Conservation (phyloP, 2,888 invertebrate species). For the Callimorpha dominula region DNA sequence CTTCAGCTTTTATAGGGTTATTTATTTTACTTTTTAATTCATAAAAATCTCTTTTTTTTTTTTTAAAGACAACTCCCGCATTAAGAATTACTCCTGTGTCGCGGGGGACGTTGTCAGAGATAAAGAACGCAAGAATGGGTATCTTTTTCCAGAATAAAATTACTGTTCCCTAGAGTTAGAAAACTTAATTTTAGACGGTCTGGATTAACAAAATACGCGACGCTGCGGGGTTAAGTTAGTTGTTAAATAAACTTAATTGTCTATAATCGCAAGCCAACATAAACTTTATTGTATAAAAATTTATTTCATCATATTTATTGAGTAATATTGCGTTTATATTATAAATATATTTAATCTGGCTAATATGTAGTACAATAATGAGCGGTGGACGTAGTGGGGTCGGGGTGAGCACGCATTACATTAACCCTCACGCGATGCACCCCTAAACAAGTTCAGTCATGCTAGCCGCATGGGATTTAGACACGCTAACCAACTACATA, state of each 20-base stretch:
- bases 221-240: no score
- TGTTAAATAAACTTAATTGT: not conserved
- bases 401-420: constrained; percentile 30
- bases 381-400: constrained; percentile 14
- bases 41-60: no score
- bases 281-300: not conserved
- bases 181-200: no score
- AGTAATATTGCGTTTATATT: constrained; percentile 11
- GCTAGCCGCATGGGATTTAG: constrained; percentile 37
- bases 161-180: no score
- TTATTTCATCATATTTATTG: constrained; percentile 6
- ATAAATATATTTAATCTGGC: constrained; percentile 31
- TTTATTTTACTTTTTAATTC: no score
- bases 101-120: no score
- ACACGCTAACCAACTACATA: constrained; percentile 21
- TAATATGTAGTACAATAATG: constrained; percentile 30
- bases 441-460: constrained; percentile 34
- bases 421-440: constrained; percentile 50
- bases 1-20: no score
- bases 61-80: no score
- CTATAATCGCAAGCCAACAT: not conserved
- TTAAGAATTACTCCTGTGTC: no score
- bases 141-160: no score
- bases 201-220: no score
- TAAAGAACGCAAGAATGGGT: no score